Conservation (phyloP, 2,888 invertebrate genomes). For the Agrochola macilenta region DNA sequence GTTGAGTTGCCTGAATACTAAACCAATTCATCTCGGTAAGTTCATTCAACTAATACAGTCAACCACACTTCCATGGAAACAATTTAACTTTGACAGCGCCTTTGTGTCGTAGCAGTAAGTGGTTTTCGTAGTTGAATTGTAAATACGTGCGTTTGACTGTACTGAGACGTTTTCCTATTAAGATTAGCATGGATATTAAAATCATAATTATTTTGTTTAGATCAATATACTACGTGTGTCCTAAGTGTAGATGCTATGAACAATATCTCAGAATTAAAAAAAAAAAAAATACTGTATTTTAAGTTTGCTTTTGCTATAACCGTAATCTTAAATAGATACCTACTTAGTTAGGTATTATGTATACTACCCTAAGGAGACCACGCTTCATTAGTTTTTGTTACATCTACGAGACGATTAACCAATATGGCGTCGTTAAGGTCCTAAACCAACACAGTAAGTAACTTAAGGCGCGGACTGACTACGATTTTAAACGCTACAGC, state of each 20-base stretch:
- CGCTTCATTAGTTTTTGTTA: slow-evolving; percentile 17
- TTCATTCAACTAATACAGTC: slow-evolving; percentile 25
- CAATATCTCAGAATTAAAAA: neutral
- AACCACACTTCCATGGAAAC: neutral
- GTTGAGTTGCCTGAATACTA: slow-evolving; percentile 39
- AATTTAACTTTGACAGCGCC: neutral
- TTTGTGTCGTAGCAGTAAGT: neutral
- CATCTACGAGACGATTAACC: neutral
- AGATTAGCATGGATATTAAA: slow-evolving; percentile 36
- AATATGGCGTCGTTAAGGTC: slow-evolving; percentile 10
- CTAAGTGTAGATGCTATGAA: neutral
- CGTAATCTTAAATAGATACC: neutral
- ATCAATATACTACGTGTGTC: neutral
- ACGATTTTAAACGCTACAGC: no score
- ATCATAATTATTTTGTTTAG: neutral
- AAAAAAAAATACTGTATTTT: neutral
- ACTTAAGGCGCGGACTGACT: no score
- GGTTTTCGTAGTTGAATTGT: neutral
- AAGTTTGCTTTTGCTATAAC: neutral
- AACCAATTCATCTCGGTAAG: slow-evolving; percentile 15
- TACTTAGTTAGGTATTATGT: slow-evolving; percentile 9
- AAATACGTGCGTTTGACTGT: neutral
- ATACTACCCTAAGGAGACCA: neutral
- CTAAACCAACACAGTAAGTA: slow-evolving; percentile 27
- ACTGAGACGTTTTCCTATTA: slow-evolving; percentile 13